A percentile compares a stretch with the other conserved stretches of the same genome.
Conservation (phyloP, 2,113 vertebrate species). For the Atlantisia rogersi region DNA sequence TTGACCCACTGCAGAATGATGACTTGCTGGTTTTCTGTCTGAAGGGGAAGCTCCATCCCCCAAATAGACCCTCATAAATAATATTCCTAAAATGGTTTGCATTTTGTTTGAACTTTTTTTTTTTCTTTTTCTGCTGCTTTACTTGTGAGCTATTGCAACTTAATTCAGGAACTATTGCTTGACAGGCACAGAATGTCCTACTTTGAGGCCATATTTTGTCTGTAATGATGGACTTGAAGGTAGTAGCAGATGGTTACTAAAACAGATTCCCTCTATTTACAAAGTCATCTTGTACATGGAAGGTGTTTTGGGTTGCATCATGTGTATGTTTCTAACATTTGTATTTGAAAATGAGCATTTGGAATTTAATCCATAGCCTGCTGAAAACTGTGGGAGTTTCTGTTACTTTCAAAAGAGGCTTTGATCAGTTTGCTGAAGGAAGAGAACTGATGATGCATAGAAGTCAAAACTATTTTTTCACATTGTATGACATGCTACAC, state of each 20-base stretch:
- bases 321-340: background rate
- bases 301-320: constrained; percentile 7
- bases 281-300: background rate
- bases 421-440: background rate
- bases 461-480: background rate
- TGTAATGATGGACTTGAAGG: background rate
- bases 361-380: background rate
- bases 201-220: background rate
- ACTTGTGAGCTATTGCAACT: background rate
- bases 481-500: background rate
- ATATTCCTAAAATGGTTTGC: background rate
- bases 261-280: background rate
- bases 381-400: background rate
- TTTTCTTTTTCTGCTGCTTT: background rate
- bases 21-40: background rate
- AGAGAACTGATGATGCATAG: background rate
- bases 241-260: constrained; percentile 19
- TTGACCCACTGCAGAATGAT: background rate
- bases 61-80: background rate
- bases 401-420: constrained; percentile 2
- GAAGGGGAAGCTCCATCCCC: background rate
- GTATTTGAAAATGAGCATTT: constrained; percentile 21
- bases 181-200: background rate
- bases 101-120: background rate
- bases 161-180: background rate